phyloP scores from a whole-genome alignment of 1,140 invertebrate species.

The Drosophila parvula region DNA sequence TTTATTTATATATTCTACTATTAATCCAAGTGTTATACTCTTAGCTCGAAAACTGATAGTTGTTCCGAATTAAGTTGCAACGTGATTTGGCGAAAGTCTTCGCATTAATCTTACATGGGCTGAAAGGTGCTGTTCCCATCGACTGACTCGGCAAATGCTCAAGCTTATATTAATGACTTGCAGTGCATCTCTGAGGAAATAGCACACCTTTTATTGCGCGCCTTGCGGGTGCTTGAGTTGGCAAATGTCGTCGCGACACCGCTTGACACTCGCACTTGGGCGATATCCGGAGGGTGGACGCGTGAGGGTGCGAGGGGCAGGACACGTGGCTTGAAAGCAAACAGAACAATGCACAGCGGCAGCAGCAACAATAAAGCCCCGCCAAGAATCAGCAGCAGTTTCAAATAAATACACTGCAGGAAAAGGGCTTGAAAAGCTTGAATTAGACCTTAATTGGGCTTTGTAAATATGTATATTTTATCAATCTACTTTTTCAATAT shows the following conservation, averaged over 20 bases:
- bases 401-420: not conserved
- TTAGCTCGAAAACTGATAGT: not conserved
- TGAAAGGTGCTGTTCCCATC: conserved; percentile 5
- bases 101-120: conserved; percentile 2
- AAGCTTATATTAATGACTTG: conserved; percentile 36
- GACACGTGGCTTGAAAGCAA: conserved; percentile 54
- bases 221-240: conserved; percentile 38
- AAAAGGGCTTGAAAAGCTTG: not conserved
- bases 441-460: not conserved
- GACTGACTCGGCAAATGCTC: conserved; percentile 11
- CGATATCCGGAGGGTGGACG: conserved; percentile 18
- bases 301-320: conserved; percentile 13
- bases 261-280: conserved; percentile 53
- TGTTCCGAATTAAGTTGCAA: not conserved
- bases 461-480: not conserved
- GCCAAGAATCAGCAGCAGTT: not conserved
- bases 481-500: not conserved
- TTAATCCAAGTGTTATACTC: too few species aligned
- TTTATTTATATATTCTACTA: not conserved
- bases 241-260: conserved; percentile 38
- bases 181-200: conserved; percentile 24
- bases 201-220: conserved; percentile 19
- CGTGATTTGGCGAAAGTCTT: not conserved
- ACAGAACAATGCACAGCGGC: conserved; percentile 44
- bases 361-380: conserved; percentile 12